These are phyloP conservation scores for Koerneria pararmatus DNA, from an alignment of 2,888 invertebrate species.

Conservation along the genomic window DNA sequence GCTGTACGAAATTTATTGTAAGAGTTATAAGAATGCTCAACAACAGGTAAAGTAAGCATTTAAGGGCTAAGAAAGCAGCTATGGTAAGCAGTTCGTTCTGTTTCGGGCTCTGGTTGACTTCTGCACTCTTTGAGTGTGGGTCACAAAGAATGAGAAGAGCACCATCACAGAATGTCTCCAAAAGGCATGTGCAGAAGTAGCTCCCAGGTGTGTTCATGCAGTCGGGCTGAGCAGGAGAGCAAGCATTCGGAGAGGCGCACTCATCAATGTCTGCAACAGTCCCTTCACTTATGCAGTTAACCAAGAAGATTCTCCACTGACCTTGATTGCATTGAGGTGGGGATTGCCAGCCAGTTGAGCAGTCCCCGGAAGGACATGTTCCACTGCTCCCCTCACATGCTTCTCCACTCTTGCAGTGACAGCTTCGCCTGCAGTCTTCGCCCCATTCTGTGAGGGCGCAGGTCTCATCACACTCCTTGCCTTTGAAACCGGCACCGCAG, in stretches of 20 bases:
- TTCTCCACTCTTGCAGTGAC: conserved; percentile 18
- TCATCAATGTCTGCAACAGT: conserved; percentile 70
- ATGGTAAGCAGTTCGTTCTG: too few relatives aligned
- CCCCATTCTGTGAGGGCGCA: conserved; percentile 44
- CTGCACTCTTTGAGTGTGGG: too few relatives aligned
- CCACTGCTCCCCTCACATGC: conserved; percentile 17
- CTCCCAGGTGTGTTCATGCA: conserved; percentile 88
- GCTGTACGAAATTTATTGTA: too few relatives aligned
- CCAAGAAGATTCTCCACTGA: background rate
- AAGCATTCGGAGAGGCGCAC: conserved; percentile 62
- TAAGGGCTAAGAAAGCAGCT: too few relatives aligned
- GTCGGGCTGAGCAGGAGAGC: conserved; percentile 75
- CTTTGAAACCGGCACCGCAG: conserved; percentile 59
- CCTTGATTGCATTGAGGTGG: conserved; percentile 17
- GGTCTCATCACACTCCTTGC: conserved; percentile 57
- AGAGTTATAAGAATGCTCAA: too few relatives aligned
- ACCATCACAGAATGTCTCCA: too few relatives aligned
- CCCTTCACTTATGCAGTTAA: background rate
- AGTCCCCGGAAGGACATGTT: conserved; percentile 9
- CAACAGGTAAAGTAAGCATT: too few relatives aligned
- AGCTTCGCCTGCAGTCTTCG: conserved; percentile 41
- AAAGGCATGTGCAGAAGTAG: conserved; percentile 80
- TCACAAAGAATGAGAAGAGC: too few relatives aligned
- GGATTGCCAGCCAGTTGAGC: conserved; percentile 15
- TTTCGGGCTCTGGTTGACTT: too few relatives aligned